Conservation (phyloP, 2,888 invertebrate genomes). For the Escarpia spicata region DNA sequence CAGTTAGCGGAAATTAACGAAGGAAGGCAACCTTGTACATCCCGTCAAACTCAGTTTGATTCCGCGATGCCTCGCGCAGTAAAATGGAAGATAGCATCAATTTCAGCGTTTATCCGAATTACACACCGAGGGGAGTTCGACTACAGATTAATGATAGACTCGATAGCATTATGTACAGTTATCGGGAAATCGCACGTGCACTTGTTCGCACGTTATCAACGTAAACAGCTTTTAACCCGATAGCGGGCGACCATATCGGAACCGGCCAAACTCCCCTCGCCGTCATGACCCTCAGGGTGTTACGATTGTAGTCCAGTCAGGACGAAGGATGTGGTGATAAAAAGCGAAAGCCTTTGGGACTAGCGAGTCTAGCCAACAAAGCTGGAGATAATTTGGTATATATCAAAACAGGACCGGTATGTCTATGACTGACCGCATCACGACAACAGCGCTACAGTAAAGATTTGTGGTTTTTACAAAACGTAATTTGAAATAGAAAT, state of each 20-base stretch:
- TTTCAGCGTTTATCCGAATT: background rate
- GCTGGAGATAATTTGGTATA: background rate
- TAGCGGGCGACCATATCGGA: background rate
- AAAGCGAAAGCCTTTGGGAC: background rate
- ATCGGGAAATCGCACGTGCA: slow-evolving; percentile 13
- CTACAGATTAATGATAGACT: background rate
- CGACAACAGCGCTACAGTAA: background rate
- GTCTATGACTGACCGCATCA: background rate
- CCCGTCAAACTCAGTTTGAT: background rate
- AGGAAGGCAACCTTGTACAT: background rate
- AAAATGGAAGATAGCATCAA: background rate
- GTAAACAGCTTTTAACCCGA: background rate
- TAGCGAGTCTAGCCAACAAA: background rate
- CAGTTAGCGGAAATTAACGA: background rate
- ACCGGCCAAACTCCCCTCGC: background rate
- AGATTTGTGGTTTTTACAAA: background rate
- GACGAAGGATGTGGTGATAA: background rate
- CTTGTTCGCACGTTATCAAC: background rate
- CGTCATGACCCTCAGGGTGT: background rate
- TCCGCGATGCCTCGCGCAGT: background rate
- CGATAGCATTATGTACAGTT: slow-evolving; percentile 5
- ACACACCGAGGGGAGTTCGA: background rate
- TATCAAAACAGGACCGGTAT: background rate
- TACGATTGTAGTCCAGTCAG: background rate
- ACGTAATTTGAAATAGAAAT: background rate